These are phyloP conservation scores for Glaucomys volans DNA, from an alignment of 2,113 vertebrate genomes.

Conservation along the genomic window DNA sequence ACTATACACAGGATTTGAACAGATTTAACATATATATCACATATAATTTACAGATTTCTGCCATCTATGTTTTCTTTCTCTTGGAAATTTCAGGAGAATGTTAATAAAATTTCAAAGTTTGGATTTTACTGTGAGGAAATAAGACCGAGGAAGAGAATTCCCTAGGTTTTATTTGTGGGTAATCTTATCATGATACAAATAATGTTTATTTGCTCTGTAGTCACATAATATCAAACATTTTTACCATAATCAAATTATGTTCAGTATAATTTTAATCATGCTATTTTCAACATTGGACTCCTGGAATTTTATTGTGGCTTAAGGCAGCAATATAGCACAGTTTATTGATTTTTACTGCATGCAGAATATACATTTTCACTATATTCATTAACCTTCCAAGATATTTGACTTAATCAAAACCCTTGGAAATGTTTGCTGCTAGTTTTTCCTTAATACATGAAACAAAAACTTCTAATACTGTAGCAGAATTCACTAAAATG, in stretches of 20 bases:
- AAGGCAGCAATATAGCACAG: not conserved
- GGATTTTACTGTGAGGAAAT: not conserved
- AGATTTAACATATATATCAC: not conserved
- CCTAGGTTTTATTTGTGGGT: not conserved
- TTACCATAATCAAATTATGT: not conserved
- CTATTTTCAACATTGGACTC: not conserved
- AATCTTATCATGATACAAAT: not conserved
- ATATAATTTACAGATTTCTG: not conserved
- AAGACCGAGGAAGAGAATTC: not conserved
- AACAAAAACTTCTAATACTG: not conserved
- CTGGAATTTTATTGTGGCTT: slow-evolving; percentile 50
- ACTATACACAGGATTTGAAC: not conserved
- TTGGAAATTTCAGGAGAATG: not conserved
- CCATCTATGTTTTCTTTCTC: not conserved
- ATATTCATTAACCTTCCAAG: slow-evolving; percentile 58
- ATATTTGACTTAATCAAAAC: slow-evolving; percentile 56
- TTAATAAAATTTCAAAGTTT: not conserved
- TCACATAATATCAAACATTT: not conserved
- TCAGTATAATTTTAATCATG: slow-evolving; percentile 15
- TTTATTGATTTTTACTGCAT: slow-evolving; percentile 53
- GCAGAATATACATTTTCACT: not conserved
- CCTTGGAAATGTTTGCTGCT: slow-evolving; percentile 26
- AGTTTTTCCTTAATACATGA: not conserved
- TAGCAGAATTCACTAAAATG: not conserved
- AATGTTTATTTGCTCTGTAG: not conserved